These are phyloP conservation scores for Raphicerus campestris DNA, from an alignment of 2,113 vertebrate species.

Conservation along the genomic window DNA sequence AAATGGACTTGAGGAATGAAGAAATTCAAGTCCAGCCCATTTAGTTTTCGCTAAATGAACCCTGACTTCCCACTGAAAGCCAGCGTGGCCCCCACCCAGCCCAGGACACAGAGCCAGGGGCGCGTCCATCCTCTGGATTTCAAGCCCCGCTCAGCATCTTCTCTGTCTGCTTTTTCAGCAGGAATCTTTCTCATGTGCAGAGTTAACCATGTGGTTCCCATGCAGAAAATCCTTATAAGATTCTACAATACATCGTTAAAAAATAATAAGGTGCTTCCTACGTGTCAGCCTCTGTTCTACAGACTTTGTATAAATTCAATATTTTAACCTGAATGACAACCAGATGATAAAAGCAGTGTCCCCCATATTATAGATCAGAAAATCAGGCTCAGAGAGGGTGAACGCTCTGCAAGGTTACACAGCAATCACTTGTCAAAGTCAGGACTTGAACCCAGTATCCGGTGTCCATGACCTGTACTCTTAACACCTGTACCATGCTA, in stretches of 20 bases:
- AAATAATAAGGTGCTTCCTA: not conserved
- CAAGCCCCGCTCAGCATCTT: not conserved
- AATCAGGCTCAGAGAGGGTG: too few relatives aligned
- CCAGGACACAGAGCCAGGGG: not conserved
- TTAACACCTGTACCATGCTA: rapidly evolving
- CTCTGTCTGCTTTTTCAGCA: not conserved
- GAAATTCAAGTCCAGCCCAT: not conserved
- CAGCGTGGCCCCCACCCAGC: rapidly evolving
- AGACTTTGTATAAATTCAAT: not conserved
- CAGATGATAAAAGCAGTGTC: not conserved
- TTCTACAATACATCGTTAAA: not conserved
- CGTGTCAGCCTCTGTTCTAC: not conserved
- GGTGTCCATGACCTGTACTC: not conserved
- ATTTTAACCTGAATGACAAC: not conserved
- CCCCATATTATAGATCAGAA: not conserved
- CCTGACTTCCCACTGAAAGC: not conserved
- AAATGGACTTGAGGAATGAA: not conserved
- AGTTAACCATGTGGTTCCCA: not conserved
- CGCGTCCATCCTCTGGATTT: not conserved
- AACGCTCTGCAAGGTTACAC: too few relatives aligned
- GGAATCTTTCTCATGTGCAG: not conserved
- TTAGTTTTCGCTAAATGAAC: not conserved
- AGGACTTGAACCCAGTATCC: not conserved
- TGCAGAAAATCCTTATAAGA: not conserved
- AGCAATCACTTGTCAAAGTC: not conserved